phyloP scores from a whole-genome alignment of 2,888 invertebrate genomes.

The Leptinotarsa juncta region DNA sequence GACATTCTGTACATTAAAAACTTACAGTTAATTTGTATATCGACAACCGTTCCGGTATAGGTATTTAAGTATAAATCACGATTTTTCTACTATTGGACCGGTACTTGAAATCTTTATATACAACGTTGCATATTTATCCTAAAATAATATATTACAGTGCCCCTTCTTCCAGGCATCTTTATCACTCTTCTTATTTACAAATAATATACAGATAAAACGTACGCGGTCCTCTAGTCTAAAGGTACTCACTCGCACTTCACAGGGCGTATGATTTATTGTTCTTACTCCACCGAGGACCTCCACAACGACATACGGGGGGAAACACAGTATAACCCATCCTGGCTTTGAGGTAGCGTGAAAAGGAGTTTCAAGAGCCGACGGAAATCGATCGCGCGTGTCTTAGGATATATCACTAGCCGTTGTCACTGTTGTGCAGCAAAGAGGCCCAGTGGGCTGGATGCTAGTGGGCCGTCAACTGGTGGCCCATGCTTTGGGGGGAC shows the following conservation, averaged over 20 bases:
- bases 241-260: slow-evolving; percentile 55
- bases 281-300: slow-evolving; percentile 57
- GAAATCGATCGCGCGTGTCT: slow-evolving; percentile 47
- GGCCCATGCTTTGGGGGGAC: slow-evolving; percentile 83
- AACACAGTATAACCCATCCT: slow-evolving; percentile 40
- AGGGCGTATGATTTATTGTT: slow-evolving; percentile 19
- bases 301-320: slow-evolving; percentile 52
- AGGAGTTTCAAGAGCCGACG: slow-evolving; percentile 46
- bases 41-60: slow-evolving; percentile 61
- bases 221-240: slow-evolving; percentile 46
- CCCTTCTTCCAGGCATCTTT: slow-evolving; percentile 54
- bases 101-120: slow-evolving; percentile 55
- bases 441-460: slow-evolving; percentile 87
- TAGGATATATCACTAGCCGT: slow-evolving; percentile 61
- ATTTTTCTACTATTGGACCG: slow-evolving; percentile 48
- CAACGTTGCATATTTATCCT: slow-evolving; percentile 56
- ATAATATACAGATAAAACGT: slow-evolving; percentile 51
- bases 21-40: slow-evolving; percentile 62
- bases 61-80: slow-evolving; percentile 61
- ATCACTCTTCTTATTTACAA: slow-evolving; percentile 64
- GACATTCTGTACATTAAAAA: slow-evolving; percentile 64
- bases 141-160: slow-evolving; percentile 61
- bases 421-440: slow-evolving; percentile 65
- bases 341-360: slow-evolving; percentile 59
- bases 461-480: slow-evolving; percentile 85